These are phyloP conservation scores for Tympanuchus pallidicinctus DNA, from an alignment of 2,113 vertebrate species.

Conservation along the genomic window DNA sequence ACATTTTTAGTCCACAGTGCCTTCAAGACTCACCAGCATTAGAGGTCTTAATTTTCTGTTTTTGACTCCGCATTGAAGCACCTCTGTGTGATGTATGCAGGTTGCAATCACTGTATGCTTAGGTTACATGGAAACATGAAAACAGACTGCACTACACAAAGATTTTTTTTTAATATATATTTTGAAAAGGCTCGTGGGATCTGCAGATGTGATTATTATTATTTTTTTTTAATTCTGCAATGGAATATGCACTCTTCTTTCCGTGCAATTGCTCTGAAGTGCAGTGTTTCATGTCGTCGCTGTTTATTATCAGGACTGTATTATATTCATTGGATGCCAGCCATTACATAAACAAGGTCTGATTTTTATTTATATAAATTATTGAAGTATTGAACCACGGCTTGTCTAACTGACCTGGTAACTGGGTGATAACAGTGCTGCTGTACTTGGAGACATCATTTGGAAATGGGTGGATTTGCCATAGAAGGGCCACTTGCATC, in stretches of 20 bases:
- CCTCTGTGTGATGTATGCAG: fast-evolving
- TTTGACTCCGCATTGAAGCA: neutral
- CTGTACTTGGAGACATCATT: neutral
- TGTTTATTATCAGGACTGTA: conserved; percentile 55
- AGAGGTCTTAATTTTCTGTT: neutral
- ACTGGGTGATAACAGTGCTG: neutral
- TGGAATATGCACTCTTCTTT: neutral
- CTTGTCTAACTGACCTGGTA: conserved; percentile 43
- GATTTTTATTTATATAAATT: conserved; percentile 32
- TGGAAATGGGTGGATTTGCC: neutral
- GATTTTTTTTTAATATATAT: neutral
- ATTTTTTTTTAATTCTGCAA: neutral
- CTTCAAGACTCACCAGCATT: neutral
- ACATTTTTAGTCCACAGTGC: neutral
- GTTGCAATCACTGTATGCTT: neutral
- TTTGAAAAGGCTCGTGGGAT: neutral
- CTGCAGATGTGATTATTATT: neutral
- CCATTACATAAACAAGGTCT: conserved; percentile 60
- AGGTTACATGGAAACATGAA: neutral
- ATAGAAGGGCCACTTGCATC: neutral
- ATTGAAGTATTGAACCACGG: conserved; percentile 41
- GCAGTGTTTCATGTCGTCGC: conserved; percentile 51
- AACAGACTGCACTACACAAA: neutral
- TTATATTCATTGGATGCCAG: conserved; percentile 51
- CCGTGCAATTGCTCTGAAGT: conserved; percentile 16